Conservation (phyloP, 2,888 invertebrate species). For the Eudemis profundana region DNA sequence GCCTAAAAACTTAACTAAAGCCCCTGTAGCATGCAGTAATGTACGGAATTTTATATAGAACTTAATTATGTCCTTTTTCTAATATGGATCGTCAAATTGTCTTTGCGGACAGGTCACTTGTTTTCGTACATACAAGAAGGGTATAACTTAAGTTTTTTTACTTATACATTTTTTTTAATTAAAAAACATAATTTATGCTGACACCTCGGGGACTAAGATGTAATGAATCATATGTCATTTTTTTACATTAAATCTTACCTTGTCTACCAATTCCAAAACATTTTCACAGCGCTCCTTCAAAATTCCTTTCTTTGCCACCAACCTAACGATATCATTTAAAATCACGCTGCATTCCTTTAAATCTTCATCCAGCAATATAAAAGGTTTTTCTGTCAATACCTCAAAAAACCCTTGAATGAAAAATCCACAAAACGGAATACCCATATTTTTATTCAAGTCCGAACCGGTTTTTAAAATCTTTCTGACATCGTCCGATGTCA, state of each 20-base stretch:
- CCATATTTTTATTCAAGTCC: slow-evolving; percentile 43
- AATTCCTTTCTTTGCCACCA: slow-evolving; percentile 50
- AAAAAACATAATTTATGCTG: no score
- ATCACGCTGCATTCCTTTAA: slow-evolving; percentile 49
- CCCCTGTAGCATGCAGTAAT: no score
- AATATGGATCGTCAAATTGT: no score
- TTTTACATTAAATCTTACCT: slow-evolving; percentile 62
- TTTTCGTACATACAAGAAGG: no score
- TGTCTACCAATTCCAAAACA: slow-evolving; percentile 57
- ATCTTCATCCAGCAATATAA: slow-evolving; percentile 51
- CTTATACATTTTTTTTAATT: not conserved
- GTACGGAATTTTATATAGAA: no score
- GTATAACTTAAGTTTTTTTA: no score
- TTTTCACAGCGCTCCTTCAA: slow-evolving; percentile 48
- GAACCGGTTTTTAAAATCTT: slow-evolving; percentile 49
- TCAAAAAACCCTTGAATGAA: slow-evolving; percentile 55
- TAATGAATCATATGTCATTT: no score
- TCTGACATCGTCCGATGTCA: slow-evolving; percentile 49
- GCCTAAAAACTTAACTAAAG: no score
- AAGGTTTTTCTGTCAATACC: slow-evolving; percentile 52
- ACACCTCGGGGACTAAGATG: no score
- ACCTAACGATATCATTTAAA: slow-evolving; percentile 56
- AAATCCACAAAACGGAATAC: slow-evolving; percentile 40
- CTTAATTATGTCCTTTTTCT: no score
- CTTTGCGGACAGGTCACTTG: no score